phyloP scores from a whole-genome alignment of 1,140 invertebrate species.

The Drosophila watanabei region DNA sequence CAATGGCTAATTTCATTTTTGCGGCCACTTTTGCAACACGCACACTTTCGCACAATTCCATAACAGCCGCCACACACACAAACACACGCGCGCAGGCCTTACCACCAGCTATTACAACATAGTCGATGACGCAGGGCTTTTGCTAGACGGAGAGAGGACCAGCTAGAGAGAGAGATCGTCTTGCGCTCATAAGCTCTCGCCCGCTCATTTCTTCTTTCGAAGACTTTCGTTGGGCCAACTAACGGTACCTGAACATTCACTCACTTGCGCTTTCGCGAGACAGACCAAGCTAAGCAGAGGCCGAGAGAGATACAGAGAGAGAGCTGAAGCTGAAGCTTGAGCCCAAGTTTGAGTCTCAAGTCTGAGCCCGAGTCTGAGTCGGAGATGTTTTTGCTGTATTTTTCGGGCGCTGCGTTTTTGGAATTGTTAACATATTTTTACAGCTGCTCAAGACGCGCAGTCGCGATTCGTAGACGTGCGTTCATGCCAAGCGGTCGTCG shows the following conservation, averaged over 20 bases:
- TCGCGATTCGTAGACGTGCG: constrained; percentile 84
- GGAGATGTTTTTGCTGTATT: constrained; percentile 26
- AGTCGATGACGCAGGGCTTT: constrained; percentile 78
- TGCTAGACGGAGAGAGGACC: constrained; percentile 16
- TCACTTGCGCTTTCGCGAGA: constrained; percentile 67
- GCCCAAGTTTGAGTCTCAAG: neutral
- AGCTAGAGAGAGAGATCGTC: neutral
- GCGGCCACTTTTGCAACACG: constrained; percentile 75
- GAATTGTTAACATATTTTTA: constrained; percentile 85
- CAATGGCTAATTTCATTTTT: constrained; percentile 70
- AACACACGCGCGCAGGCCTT: constrained; percentile 32
- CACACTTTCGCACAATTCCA: constrained; percentile 56
- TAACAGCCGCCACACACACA: constrained; percentile 33
- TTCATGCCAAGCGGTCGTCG: constrained; percentile 81
- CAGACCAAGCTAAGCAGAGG: neutral
- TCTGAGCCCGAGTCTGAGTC: constrained; percentile 6
- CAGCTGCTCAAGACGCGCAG: constrained; percentile 82
- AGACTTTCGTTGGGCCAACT: constrained; percentile 58
- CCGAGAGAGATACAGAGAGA: neutral
- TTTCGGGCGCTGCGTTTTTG: constrained; percentile 80
- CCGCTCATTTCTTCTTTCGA: constrained; percentile 15
- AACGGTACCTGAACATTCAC: constrained; percentile 59
- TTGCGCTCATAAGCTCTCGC: neutral
- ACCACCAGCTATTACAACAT: constrained; percentile 74
- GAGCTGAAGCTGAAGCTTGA: neutral